These are phyloP conservation scores for Hiodon tergisus DNA, from an alignment of 2,113 vertebrate species.

Conservation along the genomic window DNA sequence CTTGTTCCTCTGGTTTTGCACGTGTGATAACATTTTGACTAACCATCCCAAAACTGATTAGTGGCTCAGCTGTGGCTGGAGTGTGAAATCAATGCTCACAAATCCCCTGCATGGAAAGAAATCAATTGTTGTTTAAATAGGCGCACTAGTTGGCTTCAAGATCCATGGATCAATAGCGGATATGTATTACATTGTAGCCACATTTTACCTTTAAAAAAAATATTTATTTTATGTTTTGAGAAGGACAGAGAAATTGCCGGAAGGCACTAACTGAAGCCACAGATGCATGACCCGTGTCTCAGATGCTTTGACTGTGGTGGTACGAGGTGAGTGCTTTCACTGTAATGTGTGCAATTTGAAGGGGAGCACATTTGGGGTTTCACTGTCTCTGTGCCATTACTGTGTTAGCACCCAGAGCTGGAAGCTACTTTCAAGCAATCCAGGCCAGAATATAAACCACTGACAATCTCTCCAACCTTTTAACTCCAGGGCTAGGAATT, in stretches of 20 bases:
- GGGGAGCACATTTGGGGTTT: not conserved
- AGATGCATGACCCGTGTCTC: slow-evolving; percentile 25
- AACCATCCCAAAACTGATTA: slow-evolving; percentile 63
- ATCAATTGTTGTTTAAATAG: slow-evolving; percentile 74
- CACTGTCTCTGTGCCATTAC: no score
- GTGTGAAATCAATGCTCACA: slow-evolving; percentile 67
- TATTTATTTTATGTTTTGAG: slow-evolving; percentile 51
- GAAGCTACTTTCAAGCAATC: no score
- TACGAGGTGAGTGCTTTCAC: not conserved
- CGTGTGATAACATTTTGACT: slow-evolving; percentile 65
- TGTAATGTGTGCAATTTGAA: slow-evolving; percentile 3
- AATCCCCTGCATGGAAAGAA: slow-evolving; percentile 64
- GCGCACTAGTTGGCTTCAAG: slow-evolving; percentile 50
- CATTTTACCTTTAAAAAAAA: slow-evolving; percentile 57
- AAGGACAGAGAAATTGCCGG: slow-evolving; percentile 18
- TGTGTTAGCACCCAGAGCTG: no score
- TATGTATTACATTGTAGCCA: slow-evolving; percentile 64
- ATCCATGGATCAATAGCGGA: slow-evolving; percentile 64
- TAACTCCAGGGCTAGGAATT: no score
- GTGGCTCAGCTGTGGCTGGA: slow-evolving; percentile 59
- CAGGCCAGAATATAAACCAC: no score
- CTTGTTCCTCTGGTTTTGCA: slow-evolving; percentile 39
- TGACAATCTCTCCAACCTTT: no score
- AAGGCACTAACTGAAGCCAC: slow-evolving; percentile 24
- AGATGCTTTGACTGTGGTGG: not conserved